These are phyloP conservation scores for Tauraco erythrolophus DNA, from an alignment of 2,113 vertebrate genomes.

Conservation along the genomic window DNA sequence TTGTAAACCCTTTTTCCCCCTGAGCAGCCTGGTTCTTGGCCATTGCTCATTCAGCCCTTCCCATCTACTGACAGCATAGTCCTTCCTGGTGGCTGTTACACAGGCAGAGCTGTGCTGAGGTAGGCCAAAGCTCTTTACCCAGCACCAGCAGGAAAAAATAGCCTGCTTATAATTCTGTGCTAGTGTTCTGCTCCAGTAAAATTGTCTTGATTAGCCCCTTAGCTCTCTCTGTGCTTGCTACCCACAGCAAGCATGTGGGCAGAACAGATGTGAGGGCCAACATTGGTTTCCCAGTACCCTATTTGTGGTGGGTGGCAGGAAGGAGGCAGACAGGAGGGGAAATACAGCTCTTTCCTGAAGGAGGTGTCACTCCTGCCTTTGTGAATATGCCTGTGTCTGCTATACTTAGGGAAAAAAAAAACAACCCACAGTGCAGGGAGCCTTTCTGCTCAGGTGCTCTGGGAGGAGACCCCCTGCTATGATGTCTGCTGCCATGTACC, in stretches of 20 bases:
- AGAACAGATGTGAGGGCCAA: neutral
- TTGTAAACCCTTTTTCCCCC: neutral
- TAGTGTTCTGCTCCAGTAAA: neutral
- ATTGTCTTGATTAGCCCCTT: neutral
- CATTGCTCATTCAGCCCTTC: neutral
- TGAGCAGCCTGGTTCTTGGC: neutral
- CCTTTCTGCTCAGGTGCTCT: neutral
- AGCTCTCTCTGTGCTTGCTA: neutral
- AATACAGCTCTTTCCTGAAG: neutral
- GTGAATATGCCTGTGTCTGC: neutral
- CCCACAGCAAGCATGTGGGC: neutral
- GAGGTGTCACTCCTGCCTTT: neutral
- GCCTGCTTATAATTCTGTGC: neutral
- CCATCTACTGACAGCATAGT: neutral
- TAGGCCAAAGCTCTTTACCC: neutral
- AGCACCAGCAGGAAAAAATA: neutral
- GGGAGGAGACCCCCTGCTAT: neutral
- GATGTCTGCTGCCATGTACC: rapidly evolving
- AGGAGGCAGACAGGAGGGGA: neutral
- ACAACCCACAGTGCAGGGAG: neutral
- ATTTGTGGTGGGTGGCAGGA: neutral
- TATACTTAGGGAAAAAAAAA: neutral
- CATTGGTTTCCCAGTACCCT: neutral
- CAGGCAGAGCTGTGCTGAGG: neutral
- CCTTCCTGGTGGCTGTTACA: neutral